Conservation (phyloP, 1,140 invertebrate genomes). For the Sarcophaga peregrina region DNA sequence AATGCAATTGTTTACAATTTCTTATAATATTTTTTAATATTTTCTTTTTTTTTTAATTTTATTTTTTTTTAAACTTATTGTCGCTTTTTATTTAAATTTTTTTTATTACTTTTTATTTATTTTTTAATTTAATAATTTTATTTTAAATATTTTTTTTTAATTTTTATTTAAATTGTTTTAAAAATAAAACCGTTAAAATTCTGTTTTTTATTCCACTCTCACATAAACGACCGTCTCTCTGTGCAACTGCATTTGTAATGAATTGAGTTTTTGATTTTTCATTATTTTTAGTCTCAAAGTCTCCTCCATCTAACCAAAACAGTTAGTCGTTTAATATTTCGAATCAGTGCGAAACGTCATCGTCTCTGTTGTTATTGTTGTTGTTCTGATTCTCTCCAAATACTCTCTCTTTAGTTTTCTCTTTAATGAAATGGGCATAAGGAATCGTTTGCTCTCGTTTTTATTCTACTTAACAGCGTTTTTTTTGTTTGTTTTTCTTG, state of each 20-base stretch:
- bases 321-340: not conserved
- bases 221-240: conserved; percentile 23
- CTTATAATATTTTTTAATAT: not conserved
- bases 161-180: not conserved
- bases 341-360: conserved; percentile 26
- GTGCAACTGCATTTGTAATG: conserved; percentile 41
- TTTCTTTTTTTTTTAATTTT: conserved; percentile 6
- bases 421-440: not conserved
- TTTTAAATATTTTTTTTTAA: not conserved
- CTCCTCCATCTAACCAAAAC: not conserved
- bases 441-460: conserved; percentile 24
- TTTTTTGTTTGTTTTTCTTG: not conserved
- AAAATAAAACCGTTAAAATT: conserved; percentile 32
- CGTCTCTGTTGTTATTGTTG: not conserved
- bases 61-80: conserved; percentile 27
- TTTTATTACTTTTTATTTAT: conserved; percentile 8
- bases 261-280: conserved; percentile 15
- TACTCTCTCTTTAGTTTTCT: not conserved
- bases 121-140: conserved; percentile 22
- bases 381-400: conserved; percentile 23
- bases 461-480: not conserved
- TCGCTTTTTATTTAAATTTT: not conserved
- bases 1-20: conserved; percentile 29
- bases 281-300: conserved; percentile 1
- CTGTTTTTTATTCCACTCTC: not conserved